Evolutionary conservation across 2,888 invertebrate species (phyloP).

Genomic region (Drosophila seclusa): DNA sequence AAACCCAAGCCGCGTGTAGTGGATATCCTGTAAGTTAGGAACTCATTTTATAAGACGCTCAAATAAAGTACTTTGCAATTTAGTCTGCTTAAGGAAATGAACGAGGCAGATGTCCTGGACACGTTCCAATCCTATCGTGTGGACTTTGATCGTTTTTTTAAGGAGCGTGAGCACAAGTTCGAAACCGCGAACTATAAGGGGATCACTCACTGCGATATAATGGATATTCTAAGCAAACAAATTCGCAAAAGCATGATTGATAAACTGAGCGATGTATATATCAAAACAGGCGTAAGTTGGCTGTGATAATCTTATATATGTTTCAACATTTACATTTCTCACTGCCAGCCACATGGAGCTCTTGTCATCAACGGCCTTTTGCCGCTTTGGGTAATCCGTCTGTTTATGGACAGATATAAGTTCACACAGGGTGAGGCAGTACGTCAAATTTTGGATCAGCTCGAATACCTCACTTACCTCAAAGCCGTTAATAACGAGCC

Average conservation of each 20-base stretch:
- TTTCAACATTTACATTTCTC: background rate
- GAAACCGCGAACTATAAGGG: constrained; percentile 46
- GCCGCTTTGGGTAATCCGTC: constrained; percentile 80
- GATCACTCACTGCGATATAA: constrained; percentile 62
- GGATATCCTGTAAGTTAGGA: constrained; percentile 50
- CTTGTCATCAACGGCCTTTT: constrained; percentile 80
- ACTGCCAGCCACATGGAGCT: constrained; percentile 61
- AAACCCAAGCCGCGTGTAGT: constrained; percentile 52
- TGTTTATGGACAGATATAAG: constrained; percentile 79
- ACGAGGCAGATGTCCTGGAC: constrained; percentile 40
- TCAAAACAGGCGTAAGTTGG: constrained; percentile 47
- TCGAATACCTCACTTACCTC: constrained; percentile 64
- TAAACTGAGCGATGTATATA: constrained; percentile 47
- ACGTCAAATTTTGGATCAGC: constrained; percentile 73
- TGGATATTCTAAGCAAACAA: constrained; percentile 61
- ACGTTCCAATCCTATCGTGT: constrained; percentile 53
- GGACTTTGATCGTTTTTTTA: constrained; percentile 61
- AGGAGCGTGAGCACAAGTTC: constrained; percentile 46
- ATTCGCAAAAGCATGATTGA: constrained; percentile 63
- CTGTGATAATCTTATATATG: background rate
- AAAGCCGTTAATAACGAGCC: constrained; percentile 58
- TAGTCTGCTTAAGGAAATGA: constrained; percentile 61
- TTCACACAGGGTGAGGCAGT: constrained; percentile 70
- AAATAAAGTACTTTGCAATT: background rate
- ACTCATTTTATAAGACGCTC: background rate